Conservation (phyloP, 1,140 invertebrate genomes). For the Drosophila fuyamai region DNA sequence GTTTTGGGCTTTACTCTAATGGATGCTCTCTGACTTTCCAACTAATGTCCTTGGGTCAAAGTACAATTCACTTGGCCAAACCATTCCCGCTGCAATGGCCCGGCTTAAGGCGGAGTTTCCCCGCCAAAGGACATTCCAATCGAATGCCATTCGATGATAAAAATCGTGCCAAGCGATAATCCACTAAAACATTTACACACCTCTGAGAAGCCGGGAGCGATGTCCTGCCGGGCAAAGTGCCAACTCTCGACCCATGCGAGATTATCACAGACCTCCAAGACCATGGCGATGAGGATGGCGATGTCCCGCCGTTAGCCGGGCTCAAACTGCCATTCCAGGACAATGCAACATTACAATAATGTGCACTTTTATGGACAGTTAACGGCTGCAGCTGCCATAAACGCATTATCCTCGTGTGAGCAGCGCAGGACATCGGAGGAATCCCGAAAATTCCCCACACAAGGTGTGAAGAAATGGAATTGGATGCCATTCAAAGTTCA, state of each 20-base stretch:
- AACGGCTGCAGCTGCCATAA: slow-evolving; percentile 78
- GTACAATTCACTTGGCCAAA: slow-evolving; percentile 48
- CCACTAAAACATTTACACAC: slow-evolving; percentile 66
- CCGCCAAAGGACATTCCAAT: slow-evolving; percentile 75
- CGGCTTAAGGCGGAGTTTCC: slow-evolving; percentile 49
- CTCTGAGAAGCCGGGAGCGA: not conserved
- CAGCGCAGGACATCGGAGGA: slow-evolving; percentile 18
- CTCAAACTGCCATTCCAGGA: slow-evolving; percentile 66
- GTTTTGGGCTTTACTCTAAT: slow-evolving; percentile 52
- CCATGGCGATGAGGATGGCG: not conserved
- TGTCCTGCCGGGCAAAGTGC: slow-evolving; percentile 41
- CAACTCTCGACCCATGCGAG: slow-evolving; percentile 19
- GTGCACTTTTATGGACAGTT: slow-evolving; percentile 81
- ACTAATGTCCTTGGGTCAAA: slow-evolving; percentile 22
- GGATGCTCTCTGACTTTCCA: slow-evolving; percentile 32
- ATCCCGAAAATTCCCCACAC: slow-evolving; percentile 20
- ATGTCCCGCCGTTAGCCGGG: slow-evolving; percentile 61
- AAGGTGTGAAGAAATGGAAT: slow-evolving; percentile 26
- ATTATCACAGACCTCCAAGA: slow-evolving; percentile 14
- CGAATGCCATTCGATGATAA: slow-evolving; percentile 78
- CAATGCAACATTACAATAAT: slow-evolving; percentile 82
- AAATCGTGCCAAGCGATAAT: slow-evolving; percentile 79
- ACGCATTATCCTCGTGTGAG: slow-evolving; percentile 66
- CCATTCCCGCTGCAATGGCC: slow-evolving; percentile 34
- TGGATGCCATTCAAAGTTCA: slow-evolving; percentile 19